These are phyloP conservation scores for Mormyrus hasselquistii DNA, from an alignment of 2,797 vertebrate genomes.

Conservation along the genomic window DNA sequence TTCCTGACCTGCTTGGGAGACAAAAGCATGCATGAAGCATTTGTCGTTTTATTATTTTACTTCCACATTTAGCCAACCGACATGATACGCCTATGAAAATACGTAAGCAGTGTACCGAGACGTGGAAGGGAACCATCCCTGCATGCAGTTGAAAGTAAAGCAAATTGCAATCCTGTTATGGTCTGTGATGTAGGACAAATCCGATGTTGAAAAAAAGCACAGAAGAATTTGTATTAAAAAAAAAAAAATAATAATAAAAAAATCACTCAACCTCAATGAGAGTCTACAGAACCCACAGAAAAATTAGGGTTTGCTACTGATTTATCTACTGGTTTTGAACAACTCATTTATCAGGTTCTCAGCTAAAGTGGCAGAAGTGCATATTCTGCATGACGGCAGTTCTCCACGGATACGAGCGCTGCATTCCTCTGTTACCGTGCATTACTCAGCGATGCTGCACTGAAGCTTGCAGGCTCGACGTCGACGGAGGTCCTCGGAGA, in stretches of 20 bases:
- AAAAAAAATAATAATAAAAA: not conserved
- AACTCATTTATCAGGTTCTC: not conserved
- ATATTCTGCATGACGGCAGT: not conserved
- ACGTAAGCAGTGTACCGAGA: not conserved
- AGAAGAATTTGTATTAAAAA: not conserved
- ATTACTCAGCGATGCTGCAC: not conserved
- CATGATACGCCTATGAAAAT: not conserved
- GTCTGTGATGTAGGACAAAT: not conserved
- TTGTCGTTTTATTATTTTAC: not conserved
- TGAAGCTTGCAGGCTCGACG: not conserved
- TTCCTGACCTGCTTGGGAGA: conserved; percentile 60
- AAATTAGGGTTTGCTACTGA: not conserved
- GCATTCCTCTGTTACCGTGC: not conserved
- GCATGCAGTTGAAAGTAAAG: not conserved
- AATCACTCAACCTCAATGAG: not conserved
- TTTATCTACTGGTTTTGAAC: not conserved
- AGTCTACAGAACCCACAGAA: not conserved
- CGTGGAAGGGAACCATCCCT: not conserved
- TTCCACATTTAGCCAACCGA: not conserved
- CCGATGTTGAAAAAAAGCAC: not conserved
- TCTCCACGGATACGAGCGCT: not conserved
- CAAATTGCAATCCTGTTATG: not conserved
- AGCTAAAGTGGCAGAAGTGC: not conserved
- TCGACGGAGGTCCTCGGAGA: not conserved
- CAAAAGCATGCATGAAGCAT: not conserved